Conservation (phyloP, 2,888 invertebrate species). For the Drosophila multiciliata region DNA sequence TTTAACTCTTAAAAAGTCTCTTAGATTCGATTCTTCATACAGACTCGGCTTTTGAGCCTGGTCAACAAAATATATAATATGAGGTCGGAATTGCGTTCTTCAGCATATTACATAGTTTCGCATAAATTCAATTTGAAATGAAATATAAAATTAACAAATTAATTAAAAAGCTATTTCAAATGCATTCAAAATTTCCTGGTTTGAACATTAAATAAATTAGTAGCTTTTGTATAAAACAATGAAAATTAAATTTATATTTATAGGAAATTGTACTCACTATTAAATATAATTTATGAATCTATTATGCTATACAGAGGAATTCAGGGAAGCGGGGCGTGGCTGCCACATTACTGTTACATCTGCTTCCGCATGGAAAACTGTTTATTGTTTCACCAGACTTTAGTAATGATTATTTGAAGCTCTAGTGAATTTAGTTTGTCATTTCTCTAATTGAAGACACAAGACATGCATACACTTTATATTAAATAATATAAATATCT, state of each 20-base stretch:
- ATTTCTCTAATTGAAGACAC: neutral
- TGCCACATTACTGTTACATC: neutral
- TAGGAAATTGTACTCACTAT: neutral
- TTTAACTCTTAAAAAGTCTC: neutral
- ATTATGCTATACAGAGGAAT: neutral
- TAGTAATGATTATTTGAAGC: neutral
- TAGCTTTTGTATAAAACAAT: neutral
- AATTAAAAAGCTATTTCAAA: neutral
- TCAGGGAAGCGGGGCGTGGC: neutral
- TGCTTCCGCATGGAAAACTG: neutral
- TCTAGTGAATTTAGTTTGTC: neutral
- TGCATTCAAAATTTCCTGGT: neutral
- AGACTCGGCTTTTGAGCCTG: neutral
- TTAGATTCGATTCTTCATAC: neutral
- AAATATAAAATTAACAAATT: neutral
- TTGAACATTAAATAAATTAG: neutral
- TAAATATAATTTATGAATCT: neutral
- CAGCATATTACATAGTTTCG: neutral
- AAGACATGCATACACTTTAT: neutral
- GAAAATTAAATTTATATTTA: neutral
- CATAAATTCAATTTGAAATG: neutral
- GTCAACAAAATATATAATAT: neutral
- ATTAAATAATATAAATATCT: neutral
- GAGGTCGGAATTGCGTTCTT: neutral
- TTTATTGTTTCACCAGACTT: neutral